These are phyloP conservation scores for Dioctria linearis DNA, from an alignment of 2,888 invertebrate species.

Conservation along the genomic window DNA sequence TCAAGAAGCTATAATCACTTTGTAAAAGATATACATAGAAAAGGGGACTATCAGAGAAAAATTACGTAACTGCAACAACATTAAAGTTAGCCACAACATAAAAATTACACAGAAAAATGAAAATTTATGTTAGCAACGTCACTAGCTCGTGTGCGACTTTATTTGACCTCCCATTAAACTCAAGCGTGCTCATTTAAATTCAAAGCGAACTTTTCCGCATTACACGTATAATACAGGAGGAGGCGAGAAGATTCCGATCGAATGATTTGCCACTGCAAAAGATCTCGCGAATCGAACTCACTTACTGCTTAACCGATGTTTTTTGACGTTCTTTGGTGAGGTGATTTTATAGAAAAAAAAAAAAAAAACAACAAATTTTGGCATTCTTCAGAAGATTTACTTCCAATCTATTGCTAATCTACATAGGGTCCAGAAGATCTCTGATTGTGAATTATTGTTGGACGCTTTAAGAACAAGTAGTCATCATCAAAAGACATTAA, in stretches of 20 bases:
- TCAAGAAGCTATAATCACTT: too few relatives aligned
- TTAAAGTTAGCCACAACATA: too few relatives aligned
- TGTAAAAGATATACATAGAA: too few relatives aligned
- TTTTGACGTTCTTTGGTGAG: too few relatives aligned
- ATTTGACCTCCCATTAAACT: slow-evolving; percentile 42
- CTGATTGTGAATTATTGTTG: slow-evolving; percentile 10
- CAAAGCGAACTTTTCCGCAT: slow-evolving; percentile 44
- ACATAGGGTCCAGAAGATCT: slow-evolving; percentile 18
- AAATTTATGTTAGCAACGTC: not conserved
- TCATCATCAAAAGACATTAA: slow-evolving; percentile 48
- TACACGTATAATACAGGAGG: slow-evolving; percentile 25
- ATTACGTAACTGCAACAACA: too few relatives aligned
- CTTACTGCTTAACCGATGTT: too few relatives aligned
- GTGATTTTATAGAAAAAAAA: too few relatives aligned
- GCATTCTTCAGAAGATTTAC: slow-evolving; percentile 9
- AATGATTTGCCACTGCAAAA: slow-evolving; percentile 22
- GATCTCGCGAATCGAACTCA: slow-evolving; percentile 5
- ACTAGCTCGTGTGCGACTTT: slow-evolving; percentile 41
- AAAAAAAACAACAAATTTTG: not conserved
- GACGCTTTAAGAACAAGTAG: slow-evolving; percentile 31
- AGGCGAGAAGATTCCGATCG: slow-evolving; percentile 31
- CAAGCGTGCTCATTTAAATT: slow-evolving; percentile 32
- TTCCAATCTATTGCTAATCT: not conserved
- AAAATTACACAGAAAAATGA: not conserved
- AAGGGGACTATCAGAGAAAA: too few relatives aligned